Evolutionary conservation across 64 coral and sea anemone genomes (phyloP).

Genomic region (Porites lutea): DNA sequence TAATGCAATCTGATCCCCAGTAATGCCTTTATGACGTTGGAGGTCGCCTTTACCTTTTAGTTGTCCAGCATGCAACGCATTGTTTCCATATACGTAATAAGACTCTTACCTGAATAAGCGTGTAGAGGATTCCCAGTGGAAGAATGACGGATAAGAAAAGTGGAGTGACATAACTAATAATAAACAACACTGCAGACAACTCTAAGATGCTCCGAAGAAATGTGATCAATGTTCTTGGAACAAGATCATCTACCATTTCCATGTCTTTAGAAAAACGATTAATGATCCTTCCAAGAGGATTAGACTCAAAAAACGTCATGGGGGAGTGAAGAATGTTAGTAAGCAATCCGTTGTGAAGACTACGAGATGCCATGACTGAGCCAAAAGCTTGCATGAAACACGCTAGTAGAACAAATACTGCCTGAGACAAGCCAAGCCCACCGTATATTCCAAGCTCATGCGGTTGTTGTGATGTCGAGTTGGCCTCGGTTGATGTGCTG

Average conservation of each 20-base stretch:
- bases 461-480: neutral
- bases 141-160: constrained; percentile 47
- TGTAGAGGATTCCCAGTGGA: constrained; percentile 48
- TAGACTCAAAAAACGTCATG: constrained; percentile 75
- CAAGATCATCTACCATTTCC: constrained; percentile 60
- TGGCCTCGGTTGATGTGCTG: neutral
- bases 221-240: constrained; percentile 25
- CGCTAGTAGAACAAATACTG: constrained; percentile 28
- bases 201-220: constrained; percentile 55
- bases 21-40: too few relatives aligned
- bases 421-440: constrained; percentile 40
- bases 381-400: constrained; percentile 31
- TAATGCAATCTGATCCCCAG: too few relatives aligned
- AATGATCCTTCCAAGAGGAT: constrained; percentile 65
- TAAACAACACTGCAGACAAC: constrained; percentile 50
- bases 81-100: neutral
- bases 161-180: constrained; percentile 68
- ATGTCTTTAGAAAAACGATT: constrained; percentile 72
- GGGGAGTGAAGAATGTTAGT: constrained; percentile 50
- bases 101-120: constrained; percentile 61
- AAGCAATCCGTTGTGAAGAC: constrained; percentile 52
- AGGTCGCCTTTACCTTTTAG: too few relatives aligned
- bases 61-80: neutral
- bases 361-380: constrained; percentile 52
- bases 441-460: constrained; percentile 57